Conservation (phyloP, 2,113 vertebrate genomes). For the Marmota flaviventris region DNA sequence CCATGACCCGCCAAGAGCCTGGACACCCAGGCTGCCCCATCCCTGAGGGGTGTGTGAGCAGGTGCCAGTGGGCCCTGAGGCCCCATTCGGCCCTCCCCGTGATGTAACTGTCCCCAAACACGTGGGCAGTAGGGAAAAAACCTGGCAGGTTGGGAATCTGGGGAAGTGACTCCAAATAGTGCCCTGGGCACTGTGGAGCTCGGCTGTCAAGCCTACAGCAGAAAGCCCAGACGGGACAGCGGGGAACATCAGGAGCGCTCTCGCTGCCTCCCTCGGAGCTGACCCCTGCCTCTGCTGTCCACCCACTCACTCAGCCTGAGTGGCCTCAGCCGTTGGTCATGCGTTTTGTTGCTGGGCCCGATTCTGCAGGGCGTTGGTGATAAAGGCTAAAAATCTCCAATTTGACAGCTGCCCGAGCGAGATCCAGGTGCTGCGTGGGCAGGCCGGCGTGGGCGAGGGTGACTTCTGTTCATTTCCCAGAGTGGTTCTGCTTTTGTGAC, state of each 20-base stretch:
- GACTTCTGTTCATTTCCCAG: too few relatives aligned
- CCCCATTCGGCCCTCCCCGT: neutral
- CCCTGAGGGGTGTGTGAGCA: neutral
- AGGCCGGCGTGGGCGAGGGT: rapidly evolving
- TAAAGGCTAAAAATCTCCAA: rapidly evolving
- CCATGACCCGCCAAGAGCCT: neutral
- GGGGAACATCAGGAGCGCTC: too few relatives aligned
- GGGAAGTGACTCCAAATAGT: neutral
- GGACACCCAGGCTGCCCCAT: rapidly evolving
- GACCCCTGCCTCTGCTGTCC: too few relatives aligned
- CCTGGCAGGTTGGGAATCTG: neutral
- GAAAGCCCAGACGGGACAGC: neutral
- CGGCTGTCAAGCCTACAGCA: too few relatives aligned
- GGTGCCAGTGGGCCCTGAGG: too few relatives aligned
- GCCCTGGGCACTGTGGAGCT: too few relatives aligned
- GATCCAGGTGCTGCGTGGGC: rapidly evolving
- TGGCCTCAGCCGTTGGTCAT: rapidly evolving
- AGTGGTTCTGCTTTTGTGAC: neutral
- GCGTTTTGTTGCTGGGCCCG: rapidly evolving
- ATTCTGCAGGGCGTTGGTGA: rapidly evolving
- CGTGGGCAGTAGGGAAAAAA: rapidly evolving
- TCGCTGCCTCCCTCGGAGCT: too few relatives aligned
- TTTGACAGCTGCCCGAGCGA: rapidly evolving
- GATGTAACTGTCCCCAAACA: neutral
- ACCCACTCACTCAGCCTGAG: neutral